These are phyloP conservation scores for Cryptophagus acutangulus DNA, from an alignment of 2,888 invertebrate genomes.

Conservation along the genomic window DNA sequence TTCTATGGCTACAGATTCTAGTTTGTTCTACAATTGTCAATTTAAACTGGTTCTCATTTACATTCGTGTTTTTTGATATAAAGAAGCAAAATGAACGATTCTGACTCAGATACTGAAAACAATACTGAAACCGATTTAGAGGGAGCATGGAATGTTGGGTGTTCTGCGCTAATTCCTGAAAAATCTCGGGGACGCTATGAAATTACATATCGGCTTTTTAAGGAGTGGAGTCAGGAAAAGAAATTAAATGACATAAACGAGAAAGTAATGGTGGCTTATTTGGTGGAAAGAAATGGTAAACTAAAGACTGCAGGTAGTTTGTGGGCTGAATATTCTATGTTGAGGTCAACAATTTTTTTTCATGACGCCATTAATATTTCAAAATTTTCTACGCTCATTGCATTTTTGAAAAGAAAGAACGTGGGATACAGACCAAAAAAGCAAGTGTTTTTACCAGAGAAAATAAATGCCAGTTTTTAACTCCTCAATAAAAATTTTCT, in stretches of 20 bases:
- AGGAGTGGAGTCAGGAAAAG: constrained; percentile 12
- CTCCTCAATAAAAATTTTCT: constrained; percentile 7
- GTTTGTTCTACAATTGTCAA: too few relatives aligned
- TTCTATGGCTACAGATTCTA: too few relatives aligned
- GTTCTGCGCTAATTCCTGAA: not conserved
- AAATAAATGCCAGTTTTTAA: constrained; percentile 13
- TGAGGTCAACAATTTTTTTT: constrained; percentile 19
- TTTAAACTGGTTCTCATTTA: too few relatives aligned
- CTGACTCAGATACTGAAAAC: too few relatives aligned
- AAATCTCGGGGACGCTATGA: not conserved
- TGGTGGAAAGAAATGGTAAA: constrained; percentile 15
- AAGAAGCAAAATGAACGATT: too few relatives aligned
- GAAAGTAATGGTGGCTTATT: constrained; percentile 16
- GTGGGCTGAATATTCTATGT: constrained; percentile 18
- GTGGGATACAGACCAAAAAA: constrained; percentile 7
- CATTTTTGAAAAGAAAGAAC: constrained; percentile 14
- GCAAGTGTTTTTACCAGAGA: too few relatives aligned
- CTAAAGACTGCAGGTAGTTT: constrained; percentile 18
- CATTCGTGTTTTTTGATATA: too few relatives aligned
- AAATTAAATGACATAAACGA: constrained; percentile 12
- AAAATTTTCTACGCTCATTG: constrained; percentile 23
- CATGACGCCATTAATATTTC: too few relatives aligned
- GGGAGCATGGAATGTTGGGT: too few relatives aligned
- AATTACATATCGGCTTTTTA: constrained; percentile 11
- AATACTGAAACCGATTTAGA: too few relatives aligned